Percentiles rank a stretch among this genome's conserved stretches.
Evolutionary conservation across 2,888 invertebrate species (phyloP).

Genomic region (Gastracanthus pulcherrimus): DNA sequence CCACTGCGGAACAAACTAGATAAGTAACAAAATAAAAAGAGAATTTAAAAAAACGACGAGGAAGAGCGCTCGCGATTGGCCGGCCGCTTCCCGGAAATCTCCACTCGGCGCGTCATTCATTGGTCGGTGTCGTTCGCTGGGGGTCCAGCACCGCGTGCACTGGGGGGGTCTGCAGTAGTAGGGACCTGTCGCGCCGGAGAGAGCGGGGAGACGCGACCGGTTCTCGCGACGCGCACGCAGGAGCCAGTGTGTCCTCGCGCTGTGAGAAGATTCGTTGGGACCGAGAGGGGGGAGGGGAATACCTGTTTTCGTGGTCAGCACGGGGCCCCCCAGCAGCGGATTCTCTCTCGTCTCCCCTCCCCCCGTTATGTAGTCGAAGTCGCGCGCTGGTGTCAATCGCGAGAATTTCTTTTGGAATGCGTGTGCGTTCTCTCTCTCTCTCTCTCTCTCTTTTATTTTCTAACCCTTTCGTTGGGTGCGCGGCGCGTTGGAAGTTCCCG

Average conservation of each 20-base stretch:
- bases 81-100: conserved; percentile 66
- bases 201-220: conserved; percentile 57
- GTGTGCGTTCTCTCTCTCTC: too few species aligned
- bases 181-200: conserved; percentile 59
- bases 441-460: neutral
- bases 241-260: conserved; percentile 46
- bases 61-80: conserved; percentile 32
- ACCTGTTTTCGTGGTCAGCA: conserved; percentile 4
- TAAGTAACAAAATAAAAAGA: neutral
- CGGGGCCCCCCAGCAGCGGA: conserved; percentile 58
- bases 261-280: conserved; percentile 77
- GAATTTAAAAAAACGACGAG: conserved; percentile 37
- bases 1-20: neutral
- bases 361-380: neutral
- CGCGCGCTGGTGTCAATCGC: neutral
- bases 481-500: neutral
- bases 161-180: conserved; percentile 59
- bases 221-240: conserved; percentile 11
- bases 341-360: neutral
- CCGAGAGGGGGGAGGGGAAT: too few species aligned
- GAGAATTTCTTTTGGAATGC: neutral
- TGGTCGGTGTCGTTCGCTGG: conserved; percentile 62
- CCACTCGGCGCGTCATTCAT: conserved; percentile 48
- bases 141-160: conserved; percentile 55
- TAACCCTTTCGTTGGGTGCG: neutral